Percentiles rank a stretch among this genome's conserved stretches.
These are phyloP conservation scores for Takifugu ocellatus DNA, from an alignment of 2,797 vertebrate species.

Conservation along the genomic window DNA sequence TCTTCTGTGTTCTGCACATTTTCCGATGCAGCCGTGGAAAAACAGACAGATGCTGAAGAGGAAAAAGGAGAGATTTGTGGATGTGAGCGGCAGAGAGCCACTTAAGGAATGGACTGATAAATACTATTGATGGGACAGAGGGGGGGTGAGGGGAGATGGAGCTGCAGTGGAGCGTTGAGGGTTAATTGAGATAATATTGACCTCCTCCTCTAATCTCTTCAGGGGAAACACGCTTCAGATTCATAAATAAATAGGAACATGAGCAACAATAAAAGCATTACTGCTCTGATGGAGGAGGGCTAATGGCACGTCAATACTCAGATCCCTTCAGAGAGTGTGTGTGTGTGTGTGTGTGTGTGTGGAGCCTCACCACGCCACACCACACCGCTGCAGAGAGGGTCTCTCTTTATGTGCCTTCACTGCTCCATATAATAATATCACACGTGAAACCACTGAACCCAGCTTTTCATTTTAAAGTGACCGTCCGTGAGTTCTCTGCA, in stretches of 20 bases:
- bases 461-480: too few relatives aligned
- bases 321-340: constrained; percentile 1
- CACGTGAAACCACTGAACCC: too few relatives aligned
- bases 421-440: too few relatives aligned
- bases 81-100: constrained; percentile 40
- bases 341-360: background rate
- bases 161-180: constrained; percentile 53
- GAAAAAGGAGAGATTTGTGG: background rate
- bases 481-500: too few relatives aligned
- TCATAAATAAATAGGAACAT: constrained; percentile 79
- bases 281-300: constrained; percentile 65
- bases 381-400: too few relatives aligned
- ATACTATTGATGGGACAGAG: constrained; percentile 76
- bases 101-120: constrained; percentile 73
- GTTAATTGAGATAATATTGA: constrained; percentile 89
- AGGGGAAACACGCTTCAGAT: constrained; percentile 67
- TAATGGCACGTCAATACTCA: constrained; percentile 52
- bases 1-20: background rate
- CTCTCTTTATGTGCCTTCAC: too few relatives aligned
- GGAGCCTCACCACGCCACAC: too few relatives aligned
- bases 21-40: background rate
- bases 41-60: background rate
- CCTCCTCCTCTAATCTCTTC: constrained; percentile 72
- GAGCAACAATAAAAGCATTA: constrained; percentile 83
- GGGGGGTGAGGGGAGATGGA: constrained; percentile 14